These are phyloP conservation scores for Adineta ricciae DNA, from an alignment of 2,888 invertebrate species.

Conservation along the genomic window DNA sequence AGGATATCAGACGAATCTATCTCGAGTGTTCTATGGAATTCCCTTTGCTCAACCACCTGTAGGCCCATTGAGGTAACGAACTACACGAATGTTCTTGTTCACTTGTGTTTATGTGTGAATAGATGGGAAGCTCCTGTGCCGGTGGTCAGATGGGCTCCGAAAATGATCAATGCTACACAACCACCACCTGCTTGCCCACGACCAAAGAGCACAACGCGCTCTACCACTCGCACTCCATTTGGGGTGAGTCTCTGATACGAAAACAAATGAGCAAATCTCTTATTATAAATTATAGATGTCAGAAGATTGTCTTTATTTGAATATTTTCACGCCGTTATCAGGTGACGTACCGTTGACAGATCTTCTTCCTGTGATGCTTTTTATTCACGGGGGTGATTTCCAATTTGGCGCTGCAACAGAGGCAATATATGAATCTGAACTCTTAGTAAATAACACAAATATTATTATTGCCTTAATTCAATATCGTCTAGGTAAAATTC, in stretches of 20 bases:
- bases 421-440: slow-evolving; percentile 43
- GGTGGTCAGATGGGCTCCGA: slow-evolving; percentile 37
- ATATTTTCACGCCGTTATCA: slow-evolving; percentile 37
- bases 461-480: slow-evolving; percentile 46
- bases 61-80: too few relatives aligned
- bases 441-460: slow-evolving; percentile 40
- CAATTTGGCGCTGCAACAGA: slow-evolving; percentile 42
- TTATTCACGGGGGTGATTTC: slow-evolving; percentile 47
- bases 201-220: slow-evolving; percentile 28
- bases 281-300: neutral
- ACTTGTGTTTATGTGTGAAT: neutral
- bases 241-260: slow-evolving; percentile 35
- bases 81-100: too few relatives aligned
- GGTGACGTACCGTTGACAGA: too few relatives aligned
- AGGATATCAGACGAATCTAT: too few relatives aligned
- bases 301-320: slow-evolving; percentile 38
- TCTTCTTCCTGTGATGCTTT: slow-evolving; percentile 42
- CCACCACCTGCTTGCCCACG: slow-evolving; percentile 41
- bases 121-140: slow-evolving; percentile 37
- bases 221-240: slow-evolving; percentile 38
- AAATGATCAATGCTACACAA: slow-evolving; percentile 37
- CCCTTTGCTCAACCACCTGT: too few relatives aligned
- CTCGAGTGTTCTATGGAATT: too few relatives aligned
- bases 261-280: neutral
- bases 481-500: slow-evolving; percentile 43